phyloP scores from a whole-genome alignment of 2,797 vertebrate genomes.

The Malurus leucopterus region DNA sequence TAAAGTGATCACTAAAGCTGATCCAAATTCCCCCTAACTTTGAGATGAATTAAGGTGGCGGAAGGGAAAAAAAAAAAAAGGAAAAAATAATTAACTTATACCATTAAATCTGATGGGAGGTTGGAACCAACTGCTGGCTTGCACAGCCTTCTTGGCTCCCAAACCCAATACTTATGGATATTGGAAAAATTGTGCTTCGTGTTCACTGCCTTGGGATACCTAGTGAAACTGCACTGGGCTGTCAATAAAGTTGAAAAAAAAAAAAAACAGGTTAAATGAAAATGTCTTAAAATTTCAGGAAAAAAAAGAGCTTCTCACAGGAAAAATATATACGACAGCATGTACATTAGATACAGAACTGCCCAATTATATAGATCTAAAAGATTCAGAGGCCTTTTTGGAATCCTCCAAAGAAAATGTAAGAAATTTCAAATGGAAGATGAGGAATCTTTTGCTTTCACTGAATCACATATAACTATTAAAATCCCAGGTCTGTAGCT shows the following conservation, averaged over 20 bases:
- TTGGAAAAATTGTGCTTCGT: not conserved
- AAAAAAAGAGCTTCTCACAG: not conserved
- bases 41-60: not conserved
- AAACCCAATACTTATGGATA: not conserved
- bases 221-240: not conserved
- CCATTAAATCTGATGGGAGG: not conserved
- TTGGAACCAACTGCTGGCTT: not conserved
- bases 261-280: not conserved
- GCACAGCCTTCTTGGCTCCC: not conserved
- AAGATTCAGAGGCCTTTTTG: not conserved
- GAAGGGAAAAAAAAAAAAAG: not conserved
- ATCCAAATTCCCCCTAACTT: not conserved
- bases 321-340: not conserved
- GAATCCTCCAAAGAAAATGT: not conserved
- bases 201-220: not conserved
- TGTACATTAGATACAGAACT: not conserved
- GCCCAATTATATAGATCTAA: not conserved
- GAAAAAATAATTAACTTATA: not conserved
- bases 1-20: not conserved
- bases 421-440: not conserved
- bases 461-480: not conserved
- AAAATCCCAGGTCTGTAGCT: not conserved
- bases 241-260: not conserved
- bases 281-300: not conserved
- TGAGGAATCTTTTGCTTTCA: not conserved